phyloP scores from a whole-genome alignment of 2,797 vertebrate genomes.

The Hirundo rustica region DNA sequence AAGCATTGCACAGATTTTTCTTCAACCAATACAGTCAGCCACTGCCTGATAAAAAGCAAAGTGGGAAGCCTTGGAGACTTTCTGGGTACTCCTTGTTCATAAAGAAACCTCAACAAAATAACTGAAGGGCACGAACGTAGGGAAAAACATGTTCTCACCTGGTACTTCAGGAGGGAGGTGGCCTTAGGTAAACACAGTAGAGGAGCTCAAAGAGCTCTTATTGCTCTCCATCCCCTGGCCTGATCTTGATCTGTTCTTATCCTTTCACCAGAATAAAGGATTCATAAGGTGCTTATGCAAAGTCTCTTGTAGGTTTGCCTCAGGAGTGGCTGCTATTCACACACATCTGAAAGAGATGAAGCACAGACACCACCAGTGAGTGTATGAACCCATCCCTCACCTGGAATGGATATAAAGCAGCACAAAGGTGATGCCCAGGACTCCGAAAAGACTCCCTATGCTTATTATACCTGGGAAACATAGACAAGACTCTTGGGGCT shows the following conservation, averaged over 20 bases:
- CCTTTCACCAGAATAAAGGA: background rate
- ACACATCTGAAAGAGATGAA: background rate
- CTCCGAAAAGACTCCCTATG: background rate
- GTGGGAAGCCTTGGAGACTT: background rate
- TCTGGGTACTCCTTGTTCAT: background rate
- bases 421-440: background rate
- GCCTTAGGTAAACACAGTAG: background rate
- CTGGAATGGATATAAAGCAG: background rate
- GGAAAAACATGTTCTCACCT: slow-evolving; percentile 8
- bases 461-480: background rate
- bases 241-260: background rate
- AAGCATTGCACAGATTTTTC: background rate
- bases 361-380: background rate
- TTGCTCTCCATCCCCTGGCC: background rate
- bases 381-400: background rate
- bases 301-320: background rate
- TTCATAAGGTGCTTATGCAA: background rate
- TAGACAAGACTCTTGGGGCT: background rate
- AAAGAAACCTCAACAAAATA: background rate
- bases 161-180: background rate
- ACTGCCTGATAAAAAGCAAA: background rate
- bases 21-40: background rate
- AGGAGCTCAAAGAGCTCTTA: background rate
- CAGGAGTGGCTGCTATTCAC: background rate
- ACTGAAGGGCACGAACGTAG: background rate